Evolutionary conservation across 2,888 invertebrate species (phyloP).

Genomic region (Papilio protenor): DNA sequence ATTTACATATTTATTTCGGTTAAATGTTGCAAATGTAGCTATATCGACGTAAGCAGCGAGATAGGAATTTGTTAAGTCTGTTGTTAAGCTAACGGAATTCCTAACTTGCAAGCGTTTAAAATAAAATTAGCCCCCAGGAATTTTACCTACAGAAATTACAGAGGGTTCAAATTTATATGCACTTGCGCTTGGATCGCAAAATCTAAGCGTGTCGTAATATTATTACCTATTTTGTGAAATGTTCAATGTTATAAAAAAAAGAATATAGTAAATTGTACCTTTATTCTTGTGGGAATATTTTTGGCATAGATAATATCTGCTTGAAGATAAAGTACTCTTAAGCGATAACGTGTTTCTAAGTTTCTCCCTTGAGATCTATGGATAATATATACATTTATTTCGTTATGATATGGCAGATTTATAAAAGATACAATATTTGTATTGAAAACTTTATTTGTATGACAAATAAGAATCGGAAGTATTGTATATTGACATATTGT

Average conservation of each 20-base stretch:
- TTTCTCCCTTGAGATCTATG: background rate
- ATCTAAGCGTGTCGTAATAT: no score
- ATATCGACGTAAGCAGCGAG: background rate
- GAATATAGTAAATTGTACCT: no score
- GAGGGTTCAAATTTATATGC: no score
- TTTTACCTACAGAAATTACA: no score
- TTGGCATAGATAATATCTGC: background rate
- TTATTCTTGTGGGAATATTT: background rate
- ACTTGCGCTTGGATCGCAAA: no score
- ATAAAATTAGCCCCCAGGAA: no score
- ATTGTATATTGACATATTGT: background rate
- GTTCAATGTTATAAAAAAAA: no score
- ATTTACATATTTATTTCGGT: conserved; percentile 52
- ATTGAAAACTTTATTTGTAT: background rate
- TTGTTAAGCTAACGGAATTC: background rate
- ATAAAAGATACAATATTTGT: background rate
- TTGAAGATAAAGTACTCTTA: background rate
- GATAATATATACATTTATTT: background rate
- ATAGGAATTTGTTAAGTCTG: conserved; percentile 1
- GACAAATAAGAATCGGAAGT: background rate
- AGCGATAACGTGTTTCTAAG: background rate
- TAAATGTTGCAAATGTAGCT: conserved; percentile 25
- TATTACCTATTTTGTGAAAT: no score
- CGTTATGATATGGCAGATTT: background rate
- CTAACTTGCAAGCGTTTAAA: background rate